Percentiles rank a stretch among this genome's conserved stretches.
Conservation (phyloP, 92 coral and sea anemone species). For the Epizoanthus fatuus region DNA sequence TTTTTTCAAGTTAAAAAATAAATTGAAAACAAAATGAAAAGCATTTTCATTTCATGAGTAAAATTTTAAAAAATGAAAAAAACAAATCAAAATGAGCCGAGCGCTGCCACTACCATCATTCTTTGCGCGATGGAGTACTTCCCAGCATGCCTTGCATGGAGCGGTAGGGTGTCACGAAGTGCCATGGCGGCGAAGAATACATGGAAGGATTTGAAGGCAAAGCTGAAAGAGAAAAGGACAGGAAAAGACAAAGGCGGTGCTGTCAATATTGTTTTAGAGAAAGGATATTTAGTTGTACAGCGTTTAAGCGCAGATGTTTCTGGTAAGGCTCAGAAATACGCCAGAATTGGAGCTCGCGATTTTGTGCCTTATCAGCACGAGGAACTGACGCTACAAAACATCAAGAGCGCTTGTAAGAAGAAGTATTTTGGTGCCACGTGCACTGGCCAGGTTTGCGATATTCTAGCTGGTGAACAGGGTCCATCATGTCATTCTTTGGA, state of each 20-base stretch:
- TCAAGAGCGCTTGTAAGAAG: conserved; percentile 49
- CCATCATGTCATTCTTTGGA: conserved; percentile 40
- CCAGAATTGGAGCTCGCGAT: conserved; percentile 51
- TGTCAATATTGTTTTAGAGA: background rate
- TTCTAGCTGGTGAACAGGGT: conserved; percentile 57
- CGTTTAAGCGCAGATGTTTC: conserved; percentile 36
- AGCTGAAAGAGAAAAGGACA: conserved; percentile 49
- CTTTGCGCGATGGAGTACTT: conserved; percentile 11
- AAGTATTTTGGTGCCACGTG: conserved; percentile 16
- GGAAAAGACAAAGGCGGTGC: conserved; percentile 21
- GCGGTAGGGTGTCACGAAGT: background rate
- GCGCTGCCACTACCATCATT: conserved; percentile 23
- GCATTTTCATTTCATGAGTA: too few species aligned
- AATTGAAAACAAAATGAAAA: too few species aligned
- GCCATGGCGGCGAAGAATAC: background rate
- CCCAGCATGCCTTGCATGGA: conserved; percentile 5
- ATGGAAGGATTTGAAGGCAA: conserved; percentile 42
- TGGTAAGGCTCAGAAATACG: conserved; percentile 55
- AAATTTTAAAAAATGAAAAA: too few species aligned
- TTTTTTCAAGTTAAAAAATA: too few species aligned
- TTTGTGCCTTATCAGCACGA: conserved; percentile 29
- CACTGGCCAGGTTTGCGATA: conserved; percentile 36
- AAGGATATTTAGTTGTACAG: conserved; percentile 48
- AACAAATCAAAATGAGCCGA: too few species aligned
- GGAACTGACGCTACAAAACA: background rate